Base-by-base conservation (phyloP, 2,113 vertebrate species). In the Willisornis vidua region DNA sequence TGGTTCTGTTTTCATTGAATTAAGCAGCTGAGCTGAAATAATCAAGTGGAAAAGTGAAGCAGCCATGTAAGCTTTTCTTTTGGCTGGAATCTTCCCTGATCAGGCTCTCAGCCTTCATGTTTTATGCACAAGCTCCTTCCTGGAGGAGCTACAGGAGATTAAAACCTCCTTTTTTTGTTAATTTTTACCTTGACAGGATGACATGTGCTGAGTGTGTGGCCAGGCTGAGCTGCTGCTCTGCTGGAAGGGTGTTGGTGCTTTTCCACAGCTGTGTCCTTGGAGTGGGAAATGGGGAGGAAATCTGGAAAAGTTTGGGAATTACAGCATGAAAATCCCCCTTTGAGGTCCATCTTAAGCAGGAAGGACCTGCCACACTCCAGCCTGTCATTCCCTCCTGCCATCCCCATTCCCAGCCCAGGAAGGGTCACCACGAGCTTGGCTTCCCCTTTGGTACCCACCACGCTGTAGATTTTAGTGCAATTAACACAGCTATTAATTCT, bases 341-440 rank as follows among this genome's bases (percentile, higher is more conserved):
- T 10, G 18, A 61, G 35, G 52, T n/a, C 28, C 5, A 18, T 16
- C 29, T 58, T 29, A 25, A 23, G 9, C 9, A 31, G 57, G 85
- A 39, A 45, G 24, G 65, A 6, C 14, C 55, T 29, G n/a, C 3
- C 15, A 8, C 3, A 12, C 35, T 37, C 25, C 1, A 1, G 31
- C 13, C 10, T 35, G 13, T 29, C 29, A 2, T 52, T 3, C 14
- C 14, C 24, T 54, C 17, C 15, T 37, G 16, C 29, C 22, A 33
- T 7, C 18, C 18, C 9, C 12, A 3, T 66, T 72, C 12, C 19
- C 18, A 61, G 78, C 18, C 17, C 29, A 6, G 35, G 37, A 16
- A 12, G 28, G 45, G 16, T 29, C 29, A 9, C 4, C 4, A 6
- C 19, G 28, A 23, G 9, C 8, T 25, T 46, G 20, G 5, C 37